A percentile compares a stretch with the other conserved stretches of the same genome.
These are phyloP conservation scores for Sinocyclocheilus maitianheensis DNA, from an alignment of 2,113 vertebrate genomes.

Conservation along the genomic window DNA sequence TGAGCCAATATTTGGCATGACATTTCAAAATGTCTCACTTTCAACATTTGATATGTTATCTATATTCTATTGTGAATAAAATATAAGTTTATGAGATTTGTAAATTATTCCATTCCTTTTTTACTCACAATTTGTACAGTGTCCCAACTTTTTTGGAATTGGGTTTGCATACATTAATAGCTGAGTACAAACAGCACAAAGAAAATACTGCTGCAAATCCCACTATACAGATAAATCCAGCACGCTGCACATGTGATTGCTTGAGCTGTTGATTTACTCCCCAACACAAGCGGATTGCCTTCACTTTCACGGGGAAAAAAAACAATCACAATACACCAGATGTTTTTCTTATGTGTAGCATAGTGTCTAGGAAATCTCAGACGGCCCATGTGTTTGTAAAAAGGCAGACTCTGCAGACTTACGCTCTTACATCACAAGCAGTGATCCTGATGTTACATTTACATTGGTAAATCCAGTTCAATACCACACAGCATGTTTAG, in stretches of 20 bases:
- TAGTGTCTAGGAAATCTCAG: slow-evolving; percentile 12
- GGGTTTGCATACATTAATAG: neutral
- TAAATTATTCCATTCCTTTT: no score
- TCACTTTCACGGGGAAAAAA: neutral
- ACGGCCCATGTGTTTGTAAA: slow-evolving; percentile 1
- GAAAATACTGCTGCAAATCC: slow-evolving; percentile 5
- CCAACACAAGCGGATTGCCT: slow-evolving; percentile 1
- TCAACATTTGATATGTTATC: no score
- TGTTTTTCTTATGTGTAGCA: slow-evolving; percentile 27
- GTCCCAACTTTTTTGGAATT: no score
- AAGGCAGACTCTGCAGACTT: neutral
- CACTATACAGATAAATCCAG: neutral
- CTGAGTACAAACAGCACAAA: neutral
- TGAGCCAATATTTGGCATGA: no score
- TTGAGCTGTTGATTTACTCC: slow-evolving; percentile 18
- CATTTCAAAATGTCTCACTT: no score
- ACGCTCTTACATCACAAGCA: neutral
- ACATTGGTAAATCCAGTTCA: neutral
- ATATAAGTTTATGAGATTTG: no score
- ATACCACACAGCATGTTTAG: neutral
- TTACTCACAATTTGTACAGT: no score
- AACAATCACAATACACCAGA: slow-evolving; percentile 17
- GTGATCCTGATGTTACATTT: neutral
- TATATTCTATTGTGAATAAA: no score
- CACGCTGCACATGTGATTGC: neutral